Conservation (phyloP, 2,113 vertebrate species). For the Platysternon megacephalum region DNA sequence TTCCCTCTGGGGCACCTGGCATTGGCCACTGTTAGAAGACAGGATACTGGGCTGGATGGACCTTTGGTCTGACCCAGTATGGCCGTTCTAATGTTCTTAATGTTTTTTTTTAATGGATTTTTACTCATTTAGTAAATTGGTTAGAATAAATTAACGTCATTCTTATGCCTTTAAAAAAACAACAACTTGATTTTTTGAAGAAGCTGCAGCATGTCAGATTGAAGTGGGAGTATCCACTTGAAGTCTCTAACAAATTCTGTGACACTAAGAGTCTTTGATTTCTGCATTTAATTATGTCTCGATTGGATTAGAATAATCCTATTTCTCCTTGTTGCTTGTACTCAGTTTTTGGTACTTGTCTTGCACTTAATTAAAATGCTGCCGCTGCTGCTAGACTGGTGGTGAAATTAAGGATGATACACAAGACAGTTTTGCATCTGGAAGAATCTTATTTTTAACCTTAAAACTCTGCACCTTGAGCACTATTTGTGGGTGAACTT, state of each 20-base stretch:
- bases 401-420: slow-evolving; percentile 45
- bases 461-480: not conserved
- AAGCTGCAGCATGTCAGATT: slow-evolving; percentile 1
- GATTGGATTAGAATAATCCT: slow-evolving; percentile 62
- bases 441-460: slow-evolving; percentile 35
- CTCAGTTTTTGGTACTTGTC: not conserved
- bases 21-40: too few species aligned
- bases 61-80: too few species aligned
- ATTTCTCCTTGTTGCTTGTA: slow-evolving; percentile 51
- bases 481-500: not conserved
- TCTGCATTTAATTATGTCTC: slow-evolving; percentile 61
- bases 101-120: not conserved
- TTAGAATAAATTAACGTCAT: not conserved
- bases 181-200: slow-evolving; percentile 20
- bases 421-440: not conserved
- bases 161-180: not conserved
- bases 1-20: too few species aligned
- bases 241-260: slow-evolving; percentile 38
- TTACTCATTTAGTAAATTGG: not conserved
- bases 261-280: slow-evolving; percentile 53
- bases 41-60: too few species aligned
- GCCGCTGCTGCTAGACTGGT: not conserved
- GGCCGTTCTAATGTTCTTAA: too few species aligned
- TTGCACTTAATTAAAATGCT: slow-evolving; percentile 57
- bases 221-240: slow-evolving; percentile 31